Percentiles rank a stretch among this genome's conserved stretches.
Evolutionary conservation across 2,113 vertebrate genomes (phyloP).

Genomic region (Hippopotamus amphibius): DNA sequence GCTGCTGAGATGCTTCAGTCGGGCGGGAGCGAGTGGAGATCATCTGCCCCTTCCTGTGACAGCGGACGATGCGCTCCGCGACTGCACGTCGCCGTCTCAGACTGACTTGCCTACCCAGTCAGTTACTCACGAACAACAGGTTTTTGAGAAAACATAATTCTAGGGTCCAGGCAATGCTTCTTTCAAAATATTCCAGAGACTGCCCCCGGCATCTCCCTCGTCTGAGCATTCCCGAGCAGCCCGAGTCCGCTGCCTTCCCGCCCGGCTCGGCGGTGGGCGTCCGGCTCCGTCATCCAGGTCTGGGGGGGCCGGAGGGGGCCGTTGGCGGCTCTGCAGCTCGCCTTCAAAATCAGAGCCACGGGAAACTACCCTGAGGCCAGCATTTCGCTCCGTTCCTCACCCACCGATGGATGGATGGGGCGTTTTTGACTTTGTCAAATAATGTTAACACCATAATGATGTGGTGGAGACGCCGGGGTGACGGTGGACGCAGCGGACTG

Average conservation of each 20-base stretch:
- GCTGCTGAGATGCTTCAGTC: background rate
- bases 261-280: fast-evolving
- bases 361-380: fast-evolving
- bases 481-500: fast-evolving
- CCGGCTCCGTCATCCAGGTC: fast-evolving
- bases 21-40: background rate
- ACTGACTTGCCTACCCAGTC: background rate
- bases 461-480: fast-evolving
- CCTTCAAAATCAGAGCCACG: fast-evolving
- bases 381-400: background rate
- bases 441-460: background rate
- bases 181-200: background rate
- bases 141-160: background rate
- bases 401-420: fast-evolving
- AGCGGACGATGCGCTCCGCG: background rate
- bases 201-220: fast-evolving
- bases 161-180: no score
- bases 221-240: background rate
- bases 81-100: fast-evolving
- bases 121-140: background rate
- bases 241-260: no score
- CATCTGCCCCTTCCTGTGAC: slow-evolving; percentile 28
- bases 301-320: fast-evolving
- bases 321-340: background rate
- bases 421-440: background rate